Percentiles rank a stretch among this genome's conserved stretches.
Evolutionary conservation across 2,888 invertebrate genomes (phyloP).

Genomic region (Cylindroiulus punctatus): DNA sequence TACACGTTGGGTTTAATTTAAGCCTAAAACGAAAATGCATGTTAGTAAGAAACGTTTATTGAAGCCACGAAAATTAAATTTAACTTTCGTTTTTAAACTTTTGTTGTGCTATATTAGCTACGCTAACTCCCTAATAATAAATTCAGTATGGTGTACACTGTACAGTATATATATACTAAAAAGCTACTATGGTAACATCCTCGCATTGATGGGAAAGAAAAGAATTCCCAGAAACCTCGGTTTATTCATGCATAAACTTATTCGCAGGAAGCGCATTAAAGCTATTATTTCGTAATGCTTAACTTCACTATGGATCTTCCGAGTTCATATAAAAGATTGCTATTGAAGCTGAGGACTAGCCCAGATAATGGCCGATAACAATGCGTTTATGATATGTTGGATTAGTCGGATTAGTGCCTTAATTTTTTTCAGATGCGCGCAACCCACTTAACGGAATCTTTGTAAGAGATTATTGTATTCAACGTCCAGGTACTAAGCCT

Average conservation of each 20-base stretch:
- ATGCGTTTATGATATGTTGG: background rate
- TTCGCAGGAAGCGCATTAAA: background rate
- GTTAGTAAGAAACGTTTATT: too few species aligned
- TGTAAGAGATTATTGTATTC: too few species aligned
- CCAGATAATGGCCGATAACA: background rate
- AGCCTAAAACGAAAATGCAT: too few species aligned
- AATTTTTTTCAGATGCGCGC: too few species aligned
- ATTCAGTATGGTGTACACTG: too few species aligned
- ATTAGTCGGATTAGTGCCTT: background rate
- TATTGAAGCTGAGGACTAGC: background rate
- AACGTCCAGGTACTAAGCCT: too few species aligned
- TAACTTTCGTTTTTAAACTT: too few species aligned
- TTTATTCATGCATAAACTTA: background rate
- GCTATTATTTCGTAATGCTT: background rate
- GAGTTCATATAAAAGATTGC: background rate
- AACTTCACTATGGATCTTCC: background rate
- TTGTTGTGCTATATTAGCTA: too few species aligned
- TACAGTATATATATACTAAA: background rate
- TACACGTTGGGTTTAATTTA: too few species aligned
- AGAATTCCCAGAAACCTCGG: background rate
- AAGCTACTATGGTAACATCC: background rate
- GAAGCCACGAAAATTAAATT: too few species aligned
- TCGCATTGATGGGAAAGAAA: background rate
- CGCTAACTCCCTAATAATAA: too few species aligned
- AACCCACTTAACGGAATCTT: too few species aligned